phyloP scores from a whole-genome alignment of 30 jellyfish, hydroid and myxozoan species.

The Catostylus mosaicus region DNA sequence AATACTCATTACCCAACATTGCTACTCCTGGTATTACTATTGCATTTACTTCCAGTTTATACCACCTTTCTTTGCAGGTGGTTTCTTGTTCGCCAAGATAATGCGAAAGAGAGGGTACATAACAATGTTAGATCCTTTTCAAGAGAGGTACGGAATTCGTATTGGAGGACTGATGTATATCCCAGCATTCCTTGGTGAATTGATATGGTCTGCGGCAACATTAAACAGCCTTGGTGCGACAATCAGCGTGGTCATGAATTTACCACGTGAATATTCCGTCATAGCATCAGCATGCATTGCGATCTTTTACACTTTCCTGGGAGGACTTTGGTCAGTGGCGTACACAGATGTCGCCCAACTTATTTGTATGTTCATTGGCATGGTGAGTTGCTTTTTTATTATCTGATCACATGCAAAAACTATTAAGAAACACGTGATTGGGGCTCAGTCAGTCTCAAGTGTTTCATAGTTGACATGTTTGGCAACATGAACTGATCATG shows the following conservation, averaged over 20 bases:
- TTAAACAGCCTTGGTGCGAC: slow-evolving; percentile 98
- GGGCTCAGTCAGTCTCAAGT: neutral
- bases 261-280: slow-evolving; percentile 71
- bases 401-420: neutral
- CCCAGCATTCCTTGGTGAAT: slow-evolving; percentile 99
- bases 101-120: slow-evolving; percentile 98
- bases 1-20: no score
- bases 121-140: slow-evolving; percentile 98
- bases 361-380: slow-evolving; percentile 97
- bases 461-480: no score
- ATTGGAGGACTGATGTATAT: slow-evolving; percentile 95
- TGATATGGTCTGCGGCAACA: slow-evolving; percentile 99
- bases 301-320: slow-evolving; percentile 94
- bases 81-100: slow-evolving; percentile 94
- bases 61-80: slow-evolving; percentile 62
- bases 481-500: no score
- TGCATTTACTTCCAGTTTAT: neutral
- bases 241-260: slow-evolving; percentile 86
- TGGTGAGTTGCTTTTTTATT: slow-evolving; percentile 62
- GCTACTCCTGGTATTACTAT: no score
- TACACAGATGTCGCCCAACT: slow-evolving; percentile 99
- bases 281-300: slow-evolving; percentile 99
- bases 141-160: slow-evolving; percentile 93
- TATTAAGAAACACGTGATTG: neutral
- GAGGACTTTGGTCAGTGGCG: slow-evolving; percentile 99